Conservation (phyloP, 2,113 vertebrate genomes). For the Verasper variegatus region DNA sequence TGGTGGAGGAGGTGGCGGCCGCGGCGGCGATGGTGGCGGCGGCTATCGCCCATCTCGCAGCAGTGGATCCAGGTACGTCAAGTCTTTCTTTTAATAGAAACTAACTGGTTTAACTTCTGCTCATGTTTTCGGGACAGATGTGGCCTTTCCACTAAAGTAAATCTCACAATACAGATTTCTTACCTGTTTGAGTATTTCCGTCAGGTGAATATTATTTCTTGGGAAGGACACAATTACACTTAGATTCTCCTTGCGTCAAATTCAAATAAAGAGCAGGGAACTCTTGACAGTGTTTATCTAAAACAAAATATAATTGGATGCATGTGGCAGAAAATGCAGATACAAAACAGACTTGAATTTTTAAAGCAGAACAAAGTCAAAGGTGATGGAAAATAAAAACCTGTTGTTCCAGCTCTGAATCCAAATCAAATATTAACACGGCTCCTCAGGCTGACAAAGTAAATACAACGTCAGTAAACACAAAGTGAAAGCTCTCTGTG, state of each 20-base stretch:
- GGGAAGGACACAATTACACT: no score
- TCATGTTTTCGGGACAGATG: no score
- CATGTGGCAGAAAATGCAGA: not conserved
- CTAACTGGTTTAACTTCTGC: no score
- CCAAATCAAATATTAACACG: conserved; percentile 39
- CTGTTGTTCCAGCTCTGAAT: not conserved
- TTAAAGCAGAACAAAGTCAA: not conserved
- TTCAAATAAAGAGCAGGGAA: no score
- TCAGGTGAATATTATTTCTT: no score
- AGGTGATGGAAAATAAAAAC: not conserved
- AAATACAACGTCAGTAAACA: not conserved
- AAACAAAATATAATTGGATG: not conserved
- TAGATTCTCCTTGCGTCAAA: no score
- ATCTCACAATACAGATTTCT: no score
- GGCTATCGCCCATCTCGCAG: conserved; percentile 87
- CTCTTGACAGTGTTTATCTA: no score
- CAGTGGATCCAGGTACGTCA: conserved; percentile 85
- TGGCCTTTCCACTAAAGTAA: no score
- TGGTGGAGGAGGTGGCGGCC: conserved; percentile 76
- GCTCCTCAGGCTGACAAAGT: not conserved
- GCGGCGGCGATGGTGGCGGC: conserved; percentile 33
- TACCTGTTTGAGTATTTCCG: no score
- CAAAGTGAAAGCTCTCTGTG: not conserved
- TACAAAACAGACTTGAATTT: no score
- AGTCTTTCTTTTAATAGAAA: no score